Percentiles rank a stretch among this genome's conserved stretches.
Evolutionary conservation across 2,797 vertebrate genomes (phyloP).

Genomic region (Taenioides sp.): DNA sequence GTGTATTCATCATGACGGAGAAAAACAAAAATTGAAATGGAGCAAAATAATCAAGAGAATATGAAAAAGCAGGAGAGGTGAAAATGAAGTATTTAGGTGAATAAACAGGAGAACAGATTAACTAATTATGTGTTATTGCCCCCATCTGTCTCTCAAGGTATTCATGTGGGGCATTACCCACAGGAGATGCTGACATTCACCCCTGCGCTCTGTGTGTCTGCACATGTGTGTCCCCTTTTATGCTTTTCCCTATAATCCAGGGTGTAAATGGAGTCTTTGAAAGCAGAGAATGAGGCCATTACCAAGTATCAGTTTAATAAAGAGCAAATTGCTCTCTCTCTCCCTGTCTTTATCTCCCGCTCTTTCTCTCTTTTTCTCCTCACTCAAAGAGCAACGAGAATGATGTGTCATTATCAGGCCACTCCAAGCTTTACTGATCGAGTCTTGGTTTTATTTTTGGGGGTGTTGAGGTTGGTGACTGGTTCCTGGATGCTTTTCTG

Average conservation of each 20-base stretch:
- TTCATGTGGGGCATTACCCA: constrained; percentile 63
- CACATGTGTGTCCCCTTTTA: constrained; percentile 63
- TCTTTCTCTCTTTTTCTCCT: constrained; percentile 41
- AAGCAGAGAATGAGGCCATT: constrained; percentile 84
- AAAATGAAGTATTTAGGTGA: constrained; percentile 12
- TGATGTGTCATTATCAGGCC: constrained; percentile 68
- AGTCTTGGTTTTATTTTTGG: constrained; percentile 47
- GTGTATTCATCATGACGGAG: constrained; percentile 23
- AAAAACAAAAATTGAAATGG: constrained; percentile 27
- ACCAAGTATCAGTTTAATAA: constrained; percentile 84
- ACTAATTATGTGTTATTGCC: constrained; percentile 61
- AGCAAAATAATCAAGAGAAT: constrained; percentile 32
- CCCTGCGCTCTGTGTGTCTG: constrained; percentile 30
- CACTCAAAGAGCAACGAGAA: constrained; percentile 62
- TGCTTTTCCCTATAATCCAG: constrained; percentile 71
- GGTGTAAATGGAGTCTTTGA: constrained; percentile 84
- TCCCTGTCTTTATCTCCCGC: constrained; percentile 39
- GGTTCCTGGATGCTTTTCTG: constrained; percentile 37
- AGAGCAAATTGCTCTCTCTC: constrained; percentile 71
- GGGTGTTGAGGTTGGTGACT: constrained; percentile 33
- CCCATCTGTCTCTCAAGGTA: constrained; percentile 61
- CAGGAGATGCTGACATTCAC: constrained; percentile 64
- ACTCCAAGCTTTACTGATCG: constrained; percentile 51
- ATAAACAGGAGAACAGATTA: constrained; percentile 34
- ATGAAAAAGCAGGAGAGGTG: constrained; percentile 10